Evolutionary conservation across 2,113 vertebrate genomes (phyloP), one percentile per base, ranked within the genome.

Genomic region (Hippopotamus amphibius): DNA sequence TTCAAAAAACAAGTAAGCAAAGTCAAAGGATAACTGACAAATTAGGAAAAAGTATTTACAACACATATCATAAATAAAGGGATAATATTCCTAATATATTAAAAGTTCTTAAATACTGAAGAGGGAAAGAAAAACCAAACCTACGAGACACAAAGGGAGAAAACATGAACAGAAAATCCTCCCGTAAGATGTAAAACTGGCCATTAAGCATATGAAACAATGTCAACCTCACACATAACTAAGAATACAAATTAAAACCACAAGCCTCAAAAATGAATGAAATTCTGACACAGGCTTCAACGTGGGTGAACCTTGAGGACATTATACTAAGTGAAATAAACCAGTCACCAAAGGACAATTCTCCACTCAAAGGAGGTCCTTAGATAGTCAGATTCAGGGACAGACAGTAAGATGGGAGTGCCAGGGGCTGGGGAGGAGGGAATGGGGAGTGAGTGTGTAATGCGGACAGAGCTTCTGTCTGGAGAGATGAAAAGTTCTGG

Each of bases 201-300:
- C 11, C 66, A 26, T 74, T 48, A 74, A 30, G 16, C 71, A 10
- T 3, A 17, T 1, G 24, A 2, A 17, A 63, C 0, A 3, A 43
- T 2, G 17, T 4, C 53, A 33, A 6, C 68, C 68, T 22, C 68
- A 72, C 68, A 33, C 37, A 1, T 2, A 7, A 30, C 24, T 8
- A 6, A 59, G 50, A 88, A 30, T 0, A 2, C 17, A 9, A 14
- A 14, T 1, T 5, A 43, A 57, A 43, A 13, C 10, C 26, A 5
- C 50, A 21, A 37, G 66, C 28, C 53, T 43, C 85, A 33, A 9
- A 48, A 10, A 5, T 2, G 50, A 43, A 43, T 12, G 37, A 5
- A 17, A 6, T 55, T 4, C n/a, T 1, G 48, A 41, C 84, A 30
- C 15, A 4, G 22, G 48, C 24, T 30, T 5, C 15, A 0, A 19